phyloP scores from a whole-genome alignment of 2,797 vertebrate species.

The Crocodylus rhombifer region DNA sequence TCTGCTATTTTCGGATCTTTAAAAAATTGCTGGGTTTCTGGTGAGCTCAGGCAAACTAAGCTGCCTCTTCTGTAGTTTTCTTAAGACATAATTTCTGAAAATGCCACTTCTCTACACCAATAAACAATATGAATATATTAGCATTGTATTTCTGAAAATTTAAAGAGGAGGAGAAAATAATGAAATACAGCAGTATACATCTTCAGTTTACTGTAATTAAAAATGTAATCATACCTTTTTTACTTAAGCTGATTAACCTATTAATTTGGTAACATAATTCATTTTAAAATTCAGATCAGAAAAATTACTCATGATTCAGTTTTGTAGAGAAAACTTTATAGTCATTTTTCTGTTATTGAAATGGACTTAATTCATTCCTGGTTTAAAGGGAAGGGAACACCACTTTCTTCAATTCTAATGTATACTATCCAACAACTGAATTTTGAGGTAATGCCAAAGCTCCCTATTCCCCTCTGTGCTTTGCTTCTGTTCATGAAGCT shows the following conservation, averaged over 20 bases:
- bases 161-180: background rate
- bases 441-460: background rate
- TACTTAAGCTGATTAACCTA: background rate
- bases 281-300: background rate
- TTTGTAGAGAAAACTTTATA: background rate
- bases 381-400: background rate
- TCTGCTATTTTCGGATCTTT: slow-evolving; percentile 38
- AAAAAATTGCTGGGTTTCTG: slow-evolving; percentile 35
- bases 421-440: background rate
- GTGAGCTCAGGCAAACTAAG: slow-evolving; percentile 52
- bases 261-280: background rate
- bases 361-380: background rate
- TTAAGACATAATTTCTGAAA: background rate
- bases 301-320: background rate
- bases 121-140: background rate
- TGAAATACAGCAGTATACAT: background rate
- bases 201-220: background rate
- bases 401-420: background rate
- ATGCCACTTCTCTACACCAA: background rate
- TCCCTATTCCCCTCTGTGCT: background rate
- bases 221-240: rapidly evolving
- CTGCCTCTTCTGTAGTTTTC: background rate
- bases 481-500: background rate
- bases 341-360: background rate
- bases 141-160: background rate